Base-by-base conservation (phyloP, 2,113 vertebrate species). In the Crotophaga sulcirostris region DNA sequence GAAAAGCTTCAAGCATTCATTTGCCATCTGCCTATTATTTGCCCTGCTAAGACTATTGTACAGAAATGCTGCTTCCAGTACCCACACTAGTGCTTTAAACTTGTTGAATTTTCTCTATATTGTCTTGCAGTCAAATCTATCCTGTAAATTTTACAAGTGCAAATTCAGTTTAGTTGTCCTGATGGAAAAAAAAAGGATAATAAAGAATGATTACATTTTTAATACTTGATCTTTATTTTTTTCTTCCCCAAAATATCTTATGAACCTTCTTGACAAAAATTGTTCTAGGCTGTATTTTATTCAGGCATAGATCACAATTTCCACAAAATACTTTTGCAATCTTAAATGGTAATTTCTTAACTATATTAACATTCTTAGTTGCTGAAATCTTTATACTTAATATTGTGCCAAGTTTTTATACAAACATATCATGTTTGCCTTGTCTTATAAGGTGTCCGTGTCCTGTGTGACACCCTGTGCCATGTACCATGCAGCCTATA, bases 401-500 rank as follows among this genome's bases (percentile, higher is more conserved):
- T 70, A 3, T 54, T 54, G 51, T 84, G 7, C 18, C 16, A 66
- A 58, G 11, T 40, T 52, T 86, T 52, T 56, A n/a, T n/a, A 56
- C 4, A 47, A 45, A 59, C 10, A 83, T 16, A 24, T 31, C 16
- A 66, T 33, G 4, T 8, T 1, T 5, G 8, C 26, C 64, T 74
- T 87, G 24, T 58, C 15, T 84, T 11, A 5, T 79, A 55, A 70
- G 7, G 16, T 28, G 3, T 33, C 18, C 70, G 49, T 80, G 45
- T 31, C 42, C 19, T 83, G 54, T 49, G 24, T 77, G 59, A 77
- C 45, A 77, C 8, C 3, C 12, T 70, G 45, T 54, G 84, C 3
- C 0, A 0, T 2, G 5, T 52, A 52, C 26, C 13, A 16, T 66
- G 9, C 17, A 54, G 18, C 28, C 54, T 73, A 62, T 8, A 38